phyloP scores from a whole-genome alignment of 2,113 vertebrate species.

The Phylloscopus whistleri region DNA sequence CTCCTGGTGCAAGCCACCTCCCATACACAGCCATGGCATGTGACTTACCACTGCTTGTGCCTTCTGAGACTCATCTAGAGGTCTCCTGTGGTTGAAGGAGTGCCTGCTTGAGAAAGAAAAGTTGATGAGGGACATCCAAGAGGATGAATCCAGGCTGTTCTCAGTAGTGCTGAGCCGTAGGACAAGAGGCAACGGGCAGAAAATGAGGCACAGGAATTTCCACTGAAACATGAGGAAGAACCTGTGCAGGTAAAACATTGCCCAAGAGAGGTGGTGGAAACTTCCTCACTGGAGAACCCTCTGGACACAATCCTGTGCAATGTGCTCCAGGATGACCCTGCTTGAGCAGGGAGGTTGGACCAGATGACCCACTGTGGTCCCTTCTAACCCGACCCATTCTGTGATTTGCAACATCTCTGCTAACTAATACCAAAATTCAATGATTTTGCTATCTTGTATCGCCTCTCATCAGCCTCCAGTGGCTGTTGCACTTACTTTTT shows the following conservation, averaged over 20 bases:
- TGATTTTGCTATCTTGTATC: background rate
- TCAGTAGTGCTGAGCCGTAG: background rate
- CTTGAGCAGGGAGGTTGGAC: background rate
- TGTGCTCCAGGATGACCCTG: background rate
- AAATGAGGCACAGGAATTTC: background rate
- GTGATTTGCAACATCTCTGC: background rate
- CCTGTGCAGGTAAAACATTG: background rate
- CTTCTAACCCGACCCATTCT: background rate
- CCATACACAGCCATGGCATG: background rate
- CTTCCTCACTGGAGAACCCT: background rate
- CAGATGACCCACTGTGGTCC: background rate
- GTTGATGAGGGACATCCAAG: background rate
- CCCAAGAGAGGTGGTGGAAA: background rate
- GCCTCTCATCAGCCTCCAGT: background rate
- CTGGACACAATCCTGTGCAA: background rate
- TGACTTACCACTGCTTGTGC: background rate
- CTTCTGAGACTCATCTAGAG: background rate
- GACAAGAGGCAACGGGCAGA: fast-evolving
- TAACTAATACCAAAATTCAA: background rate
- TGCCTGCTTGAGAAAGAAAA: background rate
- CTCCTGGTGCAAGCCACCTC: background rate
- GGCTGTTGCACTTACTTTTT: background rate
- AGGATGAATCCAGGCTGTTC: background rate
- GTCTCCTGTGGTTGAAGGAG: background rate
- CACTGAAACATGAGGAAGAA: background rate